A percentile compares a stretch with the other conserved stretches of the same genome.
Evolutionary conservation across 2,888 invertebrate species (phyloP).

Genomic region (Heliothis peltigera): DNA sequence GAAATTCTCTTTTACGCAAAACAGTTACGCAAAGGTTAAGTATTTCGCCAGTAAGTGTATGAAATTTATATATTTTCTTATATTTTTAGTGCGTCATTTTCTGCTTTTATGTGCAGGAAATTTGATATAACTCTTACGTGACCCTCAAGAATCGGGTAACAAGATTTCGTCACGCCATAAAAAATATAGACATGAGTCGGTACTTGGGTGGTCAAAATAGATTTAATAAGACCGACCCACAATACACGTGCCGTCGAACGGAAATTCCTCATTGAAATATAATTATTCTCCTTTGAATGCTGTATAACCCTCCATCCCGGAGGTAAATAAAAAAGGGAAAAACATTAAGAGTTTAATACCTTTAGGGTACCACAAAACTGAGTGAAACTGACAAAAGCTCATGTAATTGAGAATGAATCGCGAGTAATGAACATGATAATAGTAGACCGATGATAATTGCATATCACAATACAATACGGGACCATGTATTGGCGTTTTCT

Average conservation of each 20-base stretch:
- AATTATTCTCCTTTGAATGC: constrained; percentile 33
- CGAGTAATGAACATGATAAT: constrained; percentile 50
- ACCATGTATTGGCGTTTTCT: constrained; percentile 44
- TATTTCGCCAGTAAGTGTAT: not conserved
- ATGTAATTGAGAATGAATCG: constrained; percentile 28
- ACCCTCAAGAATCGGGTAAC: not conserved
- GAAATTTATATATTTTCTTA: not conserved
- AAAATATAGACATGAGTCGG: not conserved
- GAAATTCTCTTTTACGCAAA: constrained; percentile 27
- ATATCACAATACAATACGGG: constrained; percentile 47
- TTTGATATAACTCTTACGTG: constrained; percentile 11
- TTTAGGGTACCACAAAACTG: constrained; percentile 17
- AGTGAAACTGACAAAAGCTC: constrained; percentile 11
- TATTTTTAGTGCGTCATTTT: not conserved
- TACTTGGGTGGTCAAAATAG: not conserved
- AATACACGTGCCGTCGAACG: not conserved
- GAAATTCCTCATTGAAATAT: constrained; percentile 33
- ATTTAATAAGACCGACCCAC: constrained; percentile 15
- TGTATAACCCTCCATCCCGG: constrained; percentile 22
- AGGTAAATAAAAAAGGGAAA: constrained; percentile 35
- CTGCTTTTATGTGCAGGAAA: not conserved
- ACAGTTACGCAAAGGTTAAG: constrained; percentile 8
- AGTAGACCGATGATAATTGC: constrained; percentile 47
- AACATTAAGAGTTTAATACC: constrained; percentile 27
- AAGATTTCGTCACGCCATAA: not conserved